Evolutionary conservation across 2,113 vertebrate genomes (phyloP).

Genomic region (Odocoileus virginianus): DNA sequence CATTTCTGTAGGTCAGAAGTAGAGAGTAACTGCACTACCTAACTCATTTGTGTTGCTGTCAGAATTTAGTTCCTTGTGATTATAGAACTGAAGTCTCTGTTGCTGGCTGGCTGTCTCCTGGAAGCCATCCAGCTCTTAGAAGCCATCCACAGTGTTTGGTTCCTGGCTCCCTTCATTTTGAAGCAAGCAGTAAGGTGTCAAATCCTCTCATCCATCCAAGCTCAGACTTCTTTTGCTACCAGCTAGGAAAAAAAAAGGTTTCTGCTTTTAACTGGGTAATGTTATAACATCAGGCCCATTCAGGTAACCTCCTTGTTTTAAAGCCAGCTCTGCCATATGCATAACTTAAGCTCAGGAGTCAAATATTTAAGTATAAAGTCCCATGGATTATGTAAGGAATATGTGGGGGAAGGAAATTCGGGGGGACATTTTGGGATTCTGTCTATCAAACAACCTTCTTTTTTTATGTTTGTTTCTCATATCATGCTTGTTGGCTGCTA

Average conservation of each 20-base stretch:
- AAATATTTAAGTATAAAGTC: no score
- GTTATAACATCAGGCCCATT: neutral
- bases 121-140: neutral
- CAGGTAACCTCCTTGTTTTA: neutral
- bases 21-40: neutral
- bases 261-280: neutral
- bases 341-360: neutral
- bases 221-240: neutral
- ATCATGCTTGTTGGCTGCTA: neutral
- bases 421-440: neutral
- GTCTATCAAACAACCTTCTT: neutral
- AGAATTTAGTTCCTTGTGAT: neutral
- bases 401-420: rapidly evolving
- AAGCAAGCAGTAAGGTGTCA: neutral
- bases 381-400: neutral
- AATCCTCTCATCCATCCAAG: neutral
- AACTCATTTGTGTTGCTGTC: neutral
- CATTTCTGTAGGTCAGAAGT: neutral
- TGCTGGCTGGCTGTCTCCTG: neutral
- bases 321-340: no score
- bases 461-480: neutral
- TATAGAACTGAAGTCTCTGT: neutral
- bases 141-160: neutral
- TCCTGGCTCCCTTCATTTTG: neutral
- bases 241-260: neutral